Evolutionary conservation across 2,888 invertebrate genomes (phyloP), one percentile per base, ranked within the genome.

Genomic region (Hypomecis punctinalis): DNA sequence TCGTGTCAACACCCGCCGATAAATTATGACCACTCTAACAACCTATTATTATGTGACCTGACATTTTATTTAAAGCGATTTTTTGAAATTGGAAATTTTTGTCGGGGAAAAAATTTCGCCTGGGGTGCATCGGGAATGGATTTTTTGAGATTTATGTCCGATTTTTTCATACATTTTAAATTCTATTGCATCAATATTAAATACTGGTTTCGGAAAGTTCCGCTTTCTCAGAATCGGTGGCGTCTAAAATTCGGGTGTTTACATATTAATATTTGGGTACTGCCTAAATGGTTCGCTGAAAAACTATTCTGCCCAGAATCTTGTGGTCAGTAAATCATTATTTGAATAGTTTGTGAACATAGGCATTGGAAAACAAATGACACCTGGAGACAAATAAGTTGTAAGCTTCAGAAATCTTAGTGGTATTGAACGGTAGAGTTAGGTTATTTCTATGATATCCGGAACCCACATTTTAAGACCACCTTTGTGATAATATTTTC

Each of bases 1-100:
- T 83, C 90, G 78, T 88, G 91, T 93, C 92, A 91, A 90, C 92
- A 90, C 90, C 65, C 78, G 84, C 76, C 85, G 79, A 87, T 93
- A 88, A 93, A 86, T 89, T 89, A 92, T 88, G 81, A 80, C 81
- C 81, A 78, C 83, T 87, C 85, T 88, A 89, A 87, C 87, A 89
- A 87, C 89, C 90, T 85, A 89, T 88, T 89, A 92, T 93, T 92
- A 91, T 80, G 75, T 77, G 76, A 76, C 79, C 89, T 90, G 91
- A 91, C 90, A 88, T 91, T 91, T 91, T 88, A 88, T 89, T 90
- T 84, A 82, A 81, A 81, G 72, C 76, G 80, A 84, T 88, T 88
- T 76, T 86, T 80, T 79, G 74, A 91, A 91, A 91, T 89, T 90
- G 85, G 89, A 89, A 87, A 84, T 84, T 86, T 88, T 80, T 72